Base-by-base conservation (phyloP, 2,113 vertebrate genomes). In the Oncorhynchus nerka region DNA sequence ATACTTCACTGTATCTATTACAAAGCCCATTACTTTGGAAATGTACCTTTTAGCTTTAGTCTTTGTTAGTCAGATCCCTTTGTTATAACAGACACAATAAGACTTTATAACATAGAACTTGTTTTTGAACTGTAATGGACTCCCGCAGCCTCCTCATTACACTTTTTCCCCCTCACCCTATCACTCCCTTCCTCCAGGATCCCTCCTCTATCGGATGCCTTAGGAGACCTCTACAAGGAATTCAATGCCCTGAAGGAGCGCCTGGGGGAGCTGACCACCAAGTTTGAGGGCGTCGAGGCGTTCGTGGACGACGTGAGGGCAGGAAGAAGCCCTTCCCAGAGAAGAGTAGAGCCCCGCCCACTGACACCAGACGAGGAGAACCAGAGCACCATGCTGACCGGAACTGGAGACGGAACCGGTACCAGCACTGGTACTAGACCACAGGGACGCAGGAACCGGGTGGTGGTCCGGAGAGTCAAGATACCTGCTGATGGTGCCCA, bases 211-310 rank as follows among this genome's bases (percentile, higher is more conserved):
- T 45, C 24, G 2, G 96, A 92, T 11, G 95, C 94, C 0, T 85
- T 96, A 49, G 78, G 92, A 2, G 93, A 94, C 32, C 93, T 97
- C 9, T 96, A 95, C 83, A 90, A 85, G 59, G 95, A 97, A 71
- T 95, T 96, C 71, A 95, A 94, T 49, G 73, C 80, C 4, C 87
- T 97, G 75, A 96, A 97, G 70, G 93, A 91, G 74, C 93, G 87
- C 9, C 92, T 96, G 8, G 84, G 88, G 0, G 90, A 91, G 75
- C 93, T 96, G 20, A 94, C 91, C 0, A 80, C 82, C 4, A 92
- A 85, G 61, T 96, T 97, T 34, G 93, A 93, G 0, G 85, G 88
- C 0, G 91, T 93, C 8, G 96, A 96, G 80, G 77, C 84, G 9
- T 93, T 94, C 13, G 92, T 94, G 84, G 95, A 96, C 2, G 85